Conservation (phyloP, 2,113 vertebrate species). For the Gavialis gangeticus region DNA sequence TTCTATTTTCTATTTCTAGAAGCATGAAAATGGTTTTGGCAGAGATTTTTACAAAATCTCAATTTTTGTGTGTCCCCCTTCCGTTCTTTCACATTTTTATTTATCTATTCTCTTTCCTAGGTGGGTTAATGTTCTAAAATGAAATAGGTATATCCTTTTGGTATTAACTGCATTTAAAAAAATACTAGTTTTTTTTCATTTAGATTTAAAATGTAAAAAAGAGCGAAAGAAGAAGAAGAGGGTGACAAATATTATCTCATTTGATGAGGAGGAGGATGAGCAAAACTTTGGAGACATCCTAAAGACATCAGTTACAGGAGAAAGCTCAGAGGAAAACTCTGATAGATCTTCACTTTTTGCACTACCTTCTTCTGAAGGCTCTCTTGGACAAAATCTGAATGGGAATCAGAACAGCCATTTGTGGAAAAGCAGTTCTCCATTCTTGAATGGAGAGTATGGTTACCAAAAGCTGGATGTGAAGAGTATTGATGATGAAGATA, state of each 20-base stretch:
- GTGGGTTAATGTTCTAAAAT: background rate
- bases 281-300: constrained; percentile 67
- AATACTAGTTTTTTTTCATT: background rate
- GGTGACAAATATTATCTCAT: constrained; percentile 97
- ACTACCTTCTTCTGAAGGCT: constrained; percentile 68
- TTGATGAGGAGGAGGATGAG: constrained; percentile 92
- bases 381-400: constrained; percentile 55
- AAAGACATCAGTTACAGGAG: constrained; percentile 58
- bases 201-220: constrained; percentile 88
- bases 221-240: constrained; percentile 95
- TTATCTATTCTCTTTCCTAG: background rate
- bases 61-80: background rate
- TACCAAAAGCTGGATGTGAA: constrained; percentile 84
- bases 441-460: constrained; percentile 79
- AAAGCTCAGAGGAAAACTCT: constrained; percentile 79
- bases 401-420: constrained; percentile 71
- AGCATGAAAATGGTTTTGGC: too few species aligned
- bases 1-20: background rate
- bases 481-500: constrained; percentile 84
- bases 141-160: fast-evolving
- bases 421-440: constrained; percentile 69
- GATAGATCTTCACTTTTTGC: constrained; percentile 73
- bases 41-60: background rate
- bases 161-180: background rate
- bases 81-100: too few species aligned